Evolutionary conservation across 2,888 invertebrate species (phyloP), one percentile per base, ranked within the genome.

Genomic region (Hyposoter didymator): DNA sequence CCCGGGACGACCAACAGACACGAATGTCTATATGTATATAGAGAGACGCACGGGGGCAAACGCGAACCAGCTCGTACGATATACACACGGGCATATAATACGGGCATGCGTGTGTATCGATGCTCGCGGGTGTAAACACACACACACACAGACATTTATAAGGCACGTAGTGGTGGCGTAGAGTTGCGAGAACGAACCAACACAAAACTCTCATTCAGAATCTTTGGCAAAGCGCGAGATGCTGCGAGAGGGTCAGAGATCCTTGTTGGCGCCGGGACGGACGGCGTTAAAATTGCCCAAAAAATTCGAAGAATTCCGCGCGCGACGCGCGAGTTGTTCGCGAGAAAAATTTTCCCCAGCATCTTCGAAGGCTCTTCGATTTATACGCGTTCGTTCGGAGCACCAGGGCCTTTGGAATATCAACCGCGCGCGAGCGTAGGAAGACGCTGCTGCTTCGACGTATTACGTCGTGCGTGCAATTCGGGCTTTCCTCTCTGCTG

Each of bases 221-320:
- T 87, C 73, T 86, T 62, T 83, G 83, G 85, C 88, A 39, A 47
- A 52, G n/a, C n/a, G n/a, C n/a, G 66, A 19, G 12, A n/a, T 52
- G n/a, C n/a, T 7, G 7, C 39, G 47, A 14, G 47, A 14, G 35
- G 43, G 45, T 28, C 17, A n/a, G 28, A 90, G 28, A 90, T 90
- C 28, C 2, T 28, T 1, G 28, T 28, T 91, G 93, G 93, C 92
- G 93, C 92, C 93, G 92, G 91, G 88, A 91, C 92, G 66, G 10
- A 10, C 10, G 22, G 62, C 91, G 93, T 93, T 93, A 93, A 93
- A 94, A 93, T 93, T 93, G 91, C 90, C 90, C 69, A 82, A 90
- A 92, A 92, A 93, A 92, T 93, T 93, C 93, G 89, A 86, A 88
- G 94, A 94, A 93, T 93, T 43, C 74, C 28, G 75, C 28, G 59